Conservation (phyloP, 2,888 invertebrate genomes). For the Chrysolina oricalcia region DNA sequence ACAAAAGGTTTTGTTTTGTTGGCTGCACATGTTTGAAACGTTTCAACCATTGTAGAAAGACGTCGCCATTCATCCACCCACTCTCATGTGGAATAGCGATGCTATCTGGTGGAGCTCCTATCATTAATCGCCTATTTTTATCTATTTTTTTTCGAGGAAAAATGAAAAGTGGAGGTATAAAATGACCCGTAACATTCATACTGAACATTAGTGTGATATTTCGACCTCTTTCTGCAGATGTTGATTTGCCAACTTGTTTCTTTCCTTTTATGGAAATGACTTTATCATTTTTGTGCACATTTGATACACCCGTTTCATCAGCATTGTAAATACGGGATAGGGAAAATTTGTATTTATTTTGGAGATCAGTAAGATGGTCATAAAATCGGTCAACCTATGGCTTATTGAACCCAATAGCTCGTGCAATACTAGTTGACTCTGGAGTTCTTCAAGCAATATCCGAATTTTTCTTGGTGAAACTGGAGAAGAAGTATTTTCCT, state of each 20-base stretch:
- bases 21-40: slow-evolving; percentile 35
- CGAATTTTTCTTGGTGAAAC: no score
- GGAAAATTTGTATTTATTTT: slow-evolving; percentile 42
- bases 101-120: slow-evolving; percentile 65
- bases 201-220: slow-evolving; percentile 63
- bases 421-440: no score
- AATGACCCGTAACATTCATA: slow-evolving; percentile 63
- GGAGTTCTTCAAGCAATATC: no score
- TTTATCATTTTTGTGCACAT: slow-evolving; percentile 66
- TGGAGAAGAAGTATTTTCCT: no score
- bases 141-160: slow-evolving; percentile 64
- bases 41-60: slow-evolving; percentile 55
- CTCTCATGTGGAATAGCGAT: slow-evolving; percentile 58
- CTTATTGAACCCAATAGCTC: no score
- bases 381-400: slow-evolving; percentile 38
- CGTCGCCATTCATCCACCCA: slow-evolving; percentile 63
- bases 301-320: slow-evolving; percentile 67
- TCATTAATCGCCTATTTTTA: slow-evolving; percentile 61
- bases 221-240: no score
- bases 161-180: slow-evolving; percentile 66
- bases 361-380: slow-evolving; percentile 27
- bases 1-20: slow-evolving; percentile 51
- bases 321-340: slow-evolving; percentile 46
- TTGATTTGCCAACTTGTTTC: slow-evolving; percentile 65
- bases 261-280: slow-evolving; percentile 65